These are phyloP conservation scores for Latheticus oryzae DNA, from an alignment of 2,888 invertebrate genomes.

Conservation along the genomic window DNA sequence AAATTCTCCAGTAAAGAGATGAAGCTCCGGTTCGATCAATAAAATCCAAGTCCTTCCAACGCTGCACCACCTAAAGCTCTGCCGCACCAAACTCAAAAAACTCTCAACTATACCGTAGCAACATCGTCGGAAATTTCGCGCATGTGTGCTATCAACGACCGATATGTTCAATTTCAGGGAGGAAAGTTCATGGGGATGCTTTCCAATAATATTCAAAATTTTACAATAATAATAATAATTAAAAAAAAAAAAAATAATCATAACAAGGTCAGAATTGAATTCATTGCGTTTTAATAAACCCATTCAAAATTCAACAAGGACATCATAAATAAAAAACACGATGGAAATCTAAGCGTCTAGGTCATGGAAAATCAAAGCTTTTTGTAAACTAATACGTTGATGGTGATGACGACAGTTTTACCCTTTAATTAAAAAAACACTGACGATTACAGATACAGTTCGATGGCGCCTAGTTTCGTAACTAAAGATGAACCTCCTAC, in stretches of 20 bases:
- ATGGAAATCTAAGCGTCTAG: too few species aligned
- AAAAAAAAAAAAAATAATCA: background rate
- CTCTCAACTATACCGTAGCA: constrained; percentile 11
- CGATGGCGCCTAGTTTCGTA: constrained; percentile 1
- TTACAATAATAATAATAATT: too few species aligned
- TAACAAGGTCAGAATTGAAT: background rate
- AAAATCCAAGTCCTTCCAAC: constrained; percentile 23
- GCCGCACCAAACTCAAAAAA: constrained; percentile 29
- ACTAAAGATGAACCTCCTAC: constrained; percentile 8
- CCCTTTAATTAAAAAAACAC: too few species aligned
- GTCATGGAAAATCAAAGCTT: too few species aligned
- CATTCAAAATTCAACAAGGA: constrained; percentile 19
- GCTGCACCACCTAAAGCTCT: constrained; percentile 33
- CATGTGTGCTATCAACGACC: constrained; percentile 21
- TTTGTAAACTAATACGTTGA: too few species aligned
- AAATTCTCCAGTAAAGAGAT: constrained; percentile 33
- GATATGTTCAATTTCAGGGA: constrained; percentile 14
- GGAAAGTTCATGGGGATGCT: too few species aligned
- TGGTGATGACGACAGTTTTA: too few species aligned
- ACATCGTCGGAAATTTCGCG: constrained; percentile 29
- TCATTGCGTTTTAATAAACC: constrained; percentile 14
- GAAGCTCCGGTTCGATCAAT: constrained; percentile 36
- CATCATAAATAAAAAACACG: constrained; percentile 3
- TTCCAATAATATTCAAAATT: too few species aligned
- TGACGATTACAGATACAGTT: background rate